phyloP scores from a whole-genome alignment of 2,113 vertebrate species.

The Erythrocebus patas region DNA sequence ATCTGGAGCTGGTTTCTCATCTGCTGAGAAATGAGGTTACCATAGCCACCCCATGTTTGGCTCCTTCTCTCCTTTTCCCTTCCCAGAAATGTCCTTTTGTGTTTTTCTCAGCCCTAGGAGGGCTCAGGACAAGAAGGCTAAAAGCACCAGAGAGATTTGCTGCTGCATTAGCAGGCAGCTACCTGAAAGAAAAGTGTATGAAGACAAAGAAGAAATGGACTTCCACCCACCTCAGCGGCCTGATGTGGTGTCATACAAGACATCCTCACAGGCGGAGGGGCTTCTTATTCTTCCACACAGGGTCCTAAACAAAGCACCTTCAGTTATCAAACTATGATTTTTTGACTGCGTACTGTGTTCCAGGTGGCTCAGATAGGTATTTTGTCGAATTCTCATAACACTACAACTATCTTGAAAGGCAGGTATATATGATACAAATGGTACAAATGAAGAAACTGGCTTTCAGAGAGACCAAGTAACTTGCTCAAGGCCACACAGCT shows the following conservation, averaged over 20 bases:
- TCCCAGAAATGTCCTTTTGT: slow-evolving; percentile 2
- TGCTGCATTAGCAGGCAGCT: background rate
- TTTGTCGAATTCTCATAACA: background rate
- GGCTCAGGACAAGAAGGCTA: background rate
- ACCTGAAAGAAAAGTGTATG: background rate
- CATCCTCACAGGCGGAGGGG: background rate
- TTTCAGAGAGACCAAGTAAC: background rate
- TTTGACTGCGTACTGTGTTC: background rate
- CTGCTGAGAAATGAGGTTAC: slow-evolving; percentile 76
- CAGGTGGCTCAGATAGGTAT: background rate
- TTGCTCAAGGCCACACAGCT: background rate
- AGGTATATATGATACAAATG: background rate
- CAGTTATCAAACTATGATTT: background rate
- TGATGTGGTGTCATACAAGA: background rate
- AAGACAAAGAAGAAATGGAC: background rate
- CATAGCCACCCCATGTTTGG: slow-evolving; percentile 27
- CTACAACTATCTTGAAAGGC: background rate
- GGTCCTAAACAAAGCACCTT: background rate
- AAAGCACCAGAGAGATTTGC: background rate
- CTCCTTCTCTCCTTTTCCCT: background rate
- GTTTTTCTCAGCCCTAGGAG: background rate
- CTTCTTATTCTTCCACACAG: background rate
- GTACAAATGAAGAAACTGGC: background rate
- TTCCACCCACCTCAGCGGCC: no score
- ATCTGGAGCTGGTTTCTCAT: slow-evolving; percentile 81